A percentile compares a stretch with the other conserved stretches of the same genome.
Conservation (phyloP, 2,797 vertebrate species). For the Pachyuromys duprasi region DNA sequence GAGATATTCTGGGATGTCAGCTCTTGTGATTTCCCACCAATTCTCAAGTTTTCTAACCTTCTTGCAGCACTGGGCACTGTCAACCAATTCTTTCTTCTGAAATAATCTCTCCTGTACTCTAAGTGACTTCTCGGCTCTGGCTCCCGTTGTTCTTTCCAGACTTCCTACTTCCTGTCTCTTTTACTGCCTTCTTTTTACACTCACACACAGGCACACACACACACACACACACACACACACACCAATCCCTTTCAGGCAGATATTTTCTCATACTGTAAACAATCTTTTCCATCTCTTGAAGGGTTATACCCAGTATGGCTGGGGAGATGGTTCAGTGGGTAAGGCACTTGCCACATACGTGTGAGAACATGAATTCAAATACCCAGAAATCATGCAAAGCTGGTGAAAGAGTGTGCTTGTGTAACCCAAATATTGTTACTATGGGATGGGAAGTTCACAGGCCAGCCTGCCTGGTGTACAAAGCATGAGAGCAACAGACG, state of each 20-base stretch:
- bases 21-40: neutral
- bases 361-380: too few relatives aligned
- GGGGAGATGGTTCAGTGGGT: neutral
- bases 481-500: neutral
- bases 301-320: neutral
- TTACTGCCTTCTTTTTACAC: neutral
- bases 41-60: neutral
- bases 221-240: too few relatives aligned
- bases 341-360: neutral
- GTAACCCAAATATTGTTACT: neutral
- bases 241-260: neutral
- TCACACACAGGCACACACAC: too few relatives aligned
- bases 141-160: neutral
- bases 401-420: neutral
- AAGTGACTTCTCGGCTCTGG: neutral
- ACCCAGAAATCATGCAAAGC: too few relatives aligned
- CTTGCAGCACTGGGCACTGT: too few relatives aligned
- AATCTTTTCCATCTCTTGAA: neutral
- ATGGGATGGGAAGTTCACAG: neutral
- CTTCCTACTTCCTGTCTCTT: neutral
- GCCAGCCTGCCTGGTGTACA: neutral
- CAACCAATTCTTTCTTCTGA: neutral
- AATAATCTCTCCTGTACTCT: neutral
- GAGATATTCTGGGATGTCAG: neutral
- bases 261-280: neutral